These are phyloP conservation scores for Anaspis maculata DNA, from an alignment of 2,888 invertebrate genomes.

Conservation along the genomic window DNA sequence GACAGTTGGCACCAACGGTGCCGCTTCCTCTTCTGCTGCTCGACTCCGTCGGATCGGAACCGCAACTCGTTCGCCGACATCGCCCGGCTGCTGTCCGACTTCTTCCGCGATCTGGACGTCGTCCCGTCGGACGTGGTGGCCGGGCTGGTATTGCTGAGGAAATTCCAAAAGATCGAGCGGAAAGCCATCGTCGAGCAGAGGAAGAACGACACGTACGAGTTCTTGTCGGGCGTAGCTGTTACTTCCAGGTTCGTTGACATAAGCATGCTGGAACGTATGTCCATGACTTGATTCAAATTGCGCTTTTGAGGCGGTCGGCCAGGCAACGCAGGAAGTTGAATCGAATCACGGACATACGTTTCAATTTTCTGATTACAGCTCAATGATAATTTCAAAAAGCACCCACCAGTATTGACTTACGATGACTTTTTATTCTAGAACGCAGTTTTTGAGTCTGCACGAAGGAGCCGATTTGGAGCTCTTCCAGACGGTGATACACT, in stretches of 20 bases:
- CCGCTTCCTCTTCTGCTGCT: conserved; percentile 73
- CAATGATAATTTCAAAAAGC: too few species aligned
- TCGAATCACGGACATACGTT: too few species aligned
- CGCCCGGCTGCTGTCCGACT: conserved; percentile 74
- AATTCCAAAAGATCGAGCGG: conserved; percentile 71
- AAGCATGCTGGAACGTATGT: too few species aligned
- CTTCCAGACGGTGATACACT: conserved; percentile 68
- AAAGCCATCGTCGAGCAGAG: conserved; percentile 67
- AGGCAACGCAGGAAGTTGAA: too few species aligned
- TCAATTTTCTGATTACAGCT: too few species aligned
- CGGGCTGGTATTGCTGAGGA: conserved; percentile 68
- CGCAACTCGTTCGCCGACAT: conserved; percentile 81
- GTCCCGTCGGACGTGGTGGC: conserved; percentile 83
- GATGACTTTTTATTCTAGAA: too few species aligned
- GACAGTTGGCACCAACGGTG: conserved; percentile 46
- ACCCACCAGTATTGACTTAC: too few species aligned
- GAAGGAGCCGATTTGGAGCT: conserved; percentile 62
- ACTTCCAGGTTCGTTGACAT: too few species aligned
- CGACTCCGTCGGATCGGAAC: conserved; percentile 65
- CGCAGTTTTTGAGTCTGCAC: conserved; percentile 71
- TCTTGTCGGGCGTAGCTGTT: conserved; percentile 75
- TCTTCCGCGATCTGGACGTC: conserved; percentile 80
- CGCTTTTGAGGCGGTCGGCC: too few species aligned
- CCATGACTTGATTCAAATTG: too few species aligned
- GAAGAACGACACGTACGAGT: conserved; percentile 76